A percentile compares a stretch with the other conserved stretches of the same genome.
Evolutionary conservation across 2,113 vertebrate species (phyloP).

Genomic region (Thermophis baileyi): DNA sequence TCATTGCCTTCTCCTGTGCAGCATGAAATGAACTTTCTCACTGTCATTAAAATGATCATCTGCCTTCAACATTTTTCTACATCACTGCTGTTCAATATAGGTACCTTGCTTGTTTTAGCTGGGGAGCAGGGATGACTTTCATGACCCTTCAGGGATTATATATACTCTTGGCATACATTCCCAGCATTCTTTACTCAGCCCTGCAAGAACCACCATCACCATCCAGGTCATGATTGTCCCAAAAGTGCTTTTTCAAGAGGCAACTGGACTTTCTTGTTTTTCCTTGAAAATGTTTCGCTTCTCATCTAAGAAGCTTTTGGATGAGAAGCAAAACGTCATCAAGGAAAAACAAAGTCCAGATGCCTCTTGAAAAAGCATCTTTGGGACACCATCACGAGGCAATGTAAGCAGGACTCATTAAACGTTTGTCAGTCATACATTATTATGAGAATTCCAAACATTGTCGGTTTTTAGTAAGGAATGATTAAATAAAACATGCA

Average conservation of each 20-base stretch:
- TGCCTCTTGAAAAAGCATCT: background rate
- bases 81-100: background rate
- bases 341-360: background rate
- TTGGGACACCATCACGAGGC: background rate
- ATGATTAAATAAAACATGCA: background rate
- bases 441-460: background rate
- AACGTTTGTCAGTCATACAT: background rate
- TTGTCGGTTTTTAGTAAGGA: background rate
- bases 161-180: background rate
- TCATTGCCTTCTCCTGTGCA: background rate
- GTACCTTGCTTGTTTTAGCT: background rate
- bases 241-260: background rate
- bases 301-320: no score
- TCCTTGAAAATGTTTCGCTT: background rate
- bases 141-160: background rate
- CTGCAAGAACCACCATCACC: background rate
- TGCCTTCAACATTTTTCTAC: background rate
- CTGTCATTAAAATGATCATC: background rate
- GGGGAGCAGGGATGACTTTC: background rate
- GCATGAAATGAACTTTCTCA: background rate
- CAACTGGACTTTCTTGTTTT: no score
- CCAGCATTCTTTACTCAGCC: background rate
- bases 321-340: no score
- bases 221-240: background rate
- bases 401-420: background rate